Evolutionary conservation across 2,113 vertebrate species (phyloP).

Genomic region (Heterocephalus glaber): DNA sequence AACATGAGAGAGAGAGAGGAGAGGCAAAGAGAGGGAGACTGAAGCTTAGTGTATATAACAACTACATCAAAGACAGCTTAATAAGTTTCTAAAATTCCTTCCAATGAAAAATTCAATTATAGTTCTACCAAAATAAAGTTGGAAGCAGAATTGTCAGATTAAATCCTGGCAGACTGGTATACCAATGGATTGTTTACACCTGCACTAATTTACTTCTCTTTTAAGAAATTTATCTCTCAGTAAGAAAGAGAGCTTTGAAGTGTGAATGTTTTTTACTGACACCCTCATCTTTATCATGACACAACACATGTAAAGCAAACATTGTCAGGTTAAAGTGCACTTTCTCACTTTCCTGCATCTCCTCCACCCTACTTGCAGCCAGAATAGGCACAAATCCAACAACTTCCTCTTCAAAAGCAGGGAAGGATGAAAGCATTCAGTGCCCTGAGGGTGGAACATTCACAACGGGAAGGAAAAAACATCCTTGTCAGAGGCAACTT

Average conservation of each 20-base stretch:
- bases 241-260: background rate
- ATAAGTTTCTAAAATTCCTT: conserved; percentile 22
- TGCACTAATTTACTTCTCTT: background rate
- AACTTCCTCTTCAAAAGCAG: conserved; percentile 88
- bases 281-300: conserved; percentile 71
- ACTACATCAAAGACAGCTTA: background rate
- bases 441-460: conserved; percentile 80
- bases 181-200: background rate
- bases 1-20: background rate
- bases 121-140: conserved; percentile 10
- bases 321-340: conserved; percentile 81
- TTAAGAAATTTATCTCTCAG: background rate
- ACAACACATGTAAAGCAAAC: conserved; percentile 68
- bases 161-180: background rate
- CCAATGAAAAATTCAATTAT: background rate
- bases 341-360: conserved; percentile 81
- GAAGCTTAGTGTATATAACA: background rate
- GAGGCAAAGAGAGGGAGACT: background rate
- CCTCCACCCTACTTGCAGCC: conserved; percentile 68
- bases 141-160: background rate
- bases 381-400: conserved; percentile 82
- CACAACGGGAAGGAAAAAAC: conserved; percentile 89
- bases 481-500: conserved; percentile 84
- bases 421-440: conserved; percentile 84
- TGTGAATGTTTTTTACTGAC: background rate